Evolutionary conservation across 2,797 vertebrate genomes (phyloP).

Genomic region (Pogoniulus pusillus): DNA sequence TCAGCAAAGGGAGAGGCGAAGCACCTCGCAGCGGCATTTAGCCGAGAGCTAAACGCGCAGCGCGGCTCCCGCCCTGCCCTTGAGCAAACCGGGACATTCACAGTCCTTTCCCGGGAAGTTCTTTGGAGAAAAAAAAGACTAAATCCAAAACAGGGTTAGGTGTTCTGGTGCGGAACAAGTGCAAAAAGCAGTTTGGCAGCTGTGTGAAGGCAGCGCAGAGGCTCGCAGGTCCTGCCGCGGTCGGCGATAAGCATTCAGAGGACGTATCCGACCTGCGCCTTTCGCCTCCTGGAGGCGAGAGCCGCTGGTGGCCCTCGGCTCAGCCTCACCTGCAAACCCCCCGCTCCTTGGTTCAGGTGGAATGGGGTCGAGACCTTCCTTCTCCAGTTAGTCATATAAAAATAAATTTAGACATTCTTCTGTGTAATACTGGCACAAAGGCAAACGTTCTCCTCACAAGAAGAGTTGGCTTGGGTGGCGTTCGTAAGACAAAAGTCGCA

Average conservation of each 20-base stretch:
- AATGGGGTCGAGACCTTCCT: neutral
- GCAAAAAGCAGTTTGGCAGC: neutral
- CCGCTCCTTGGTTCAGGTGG: neutral
- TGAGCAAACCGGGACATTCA: neutral
- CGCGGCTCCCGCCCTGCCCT: neutral
- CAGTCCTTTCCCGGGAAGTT: neutral
- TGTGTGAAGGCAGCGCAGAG: neutral
- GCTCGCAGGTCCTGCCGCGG: neutral
- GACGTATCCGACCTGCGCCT: neutral
- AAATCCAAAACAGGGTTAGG: neutral
- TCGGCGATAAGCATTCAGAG: neutral
- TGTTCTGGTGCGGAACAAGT: neutral
- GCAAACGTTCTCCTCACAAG: neutral
- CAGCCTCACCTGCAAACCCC: neutral
- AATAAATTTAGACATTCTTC: slow-evolving; percentile 33
- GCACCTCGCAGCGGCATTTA: neutral
- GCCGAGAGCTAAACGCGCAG: neutral
- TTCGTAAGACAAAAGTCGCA: neutral
- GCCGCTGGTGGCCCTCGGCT: neutral
- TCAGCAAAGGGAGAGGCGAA: neutral
- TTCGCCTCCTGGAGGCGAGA: neutral
- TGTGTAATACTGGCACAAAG: slow-evolving; percentile 71
- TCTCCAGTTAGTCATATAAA: slow-evolving; percentile 54
- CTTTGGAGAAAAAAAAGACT: neutral
- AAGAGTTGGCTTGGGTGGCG: neutral